Conservation (phyloP, 2,113 vertebrate genomes). For the Pyxicephalus adspersus region DNA sequence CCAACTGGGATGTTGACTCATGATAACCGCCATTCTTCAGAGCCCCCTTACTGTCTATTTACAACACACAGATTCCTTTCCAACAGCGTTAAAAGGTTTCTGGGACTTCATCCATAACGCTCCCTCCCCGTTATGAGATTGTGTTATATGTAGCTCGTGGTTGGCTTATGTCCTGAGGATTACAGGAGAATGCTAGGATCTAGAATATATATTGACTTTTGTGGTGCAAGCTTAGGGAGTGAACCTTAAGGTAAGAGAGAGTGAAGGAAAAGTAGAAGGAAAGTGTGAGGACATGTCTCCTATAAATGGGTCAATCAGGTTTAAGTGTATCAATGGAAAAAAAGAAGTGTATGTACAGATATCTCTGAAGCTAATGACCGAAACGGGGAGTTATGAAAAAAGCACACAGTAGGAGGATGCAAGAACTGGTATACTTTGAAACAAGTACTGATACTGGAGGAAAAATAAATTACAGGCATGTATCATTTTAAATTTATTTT, state of each 20-base stretch:
- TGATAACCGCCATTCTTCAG: conserved; percentile 39
- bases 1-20: conserved; percentile 42
- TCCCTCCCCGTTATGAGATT: conserved; percentile 22
- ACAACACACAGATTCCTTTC: conserved; percentile 42
- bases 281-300: neutral
- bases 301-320: too few species aligned
- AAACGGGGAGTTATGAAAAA: too few species aligned
- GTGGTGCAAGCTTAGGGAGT: neutral
- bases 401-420: too few species aligned
- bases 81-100: conserved; percentile 52
- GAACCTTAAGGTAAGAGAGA: neutral
- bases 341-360: too few species aligned
- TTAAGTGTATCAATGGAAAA: too few species aligned
- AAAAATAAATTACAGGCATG: too few species aligned
- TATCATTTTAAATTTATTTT: too few species aligned
- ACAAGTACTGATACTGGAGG: too few species aligned
- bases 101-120: conserved; percentile 45
- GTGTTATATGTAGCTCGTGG: conserved; percentile 33
- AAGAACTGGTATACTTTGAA: too few species aligned
- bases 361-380: too few species aligned
- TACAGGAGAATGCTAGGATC: conserved; percentile 9
- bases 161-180: conserved; percentile 41
- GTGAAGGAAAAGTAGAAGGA: neutral
- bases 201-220: conserved; percentile 15
- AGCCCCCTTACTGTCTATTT: conserved; percentile 52